phyloP scores from a whole-genome alignment of 2,113 vertebrate species.

The Amphiprion percula region DNA sequence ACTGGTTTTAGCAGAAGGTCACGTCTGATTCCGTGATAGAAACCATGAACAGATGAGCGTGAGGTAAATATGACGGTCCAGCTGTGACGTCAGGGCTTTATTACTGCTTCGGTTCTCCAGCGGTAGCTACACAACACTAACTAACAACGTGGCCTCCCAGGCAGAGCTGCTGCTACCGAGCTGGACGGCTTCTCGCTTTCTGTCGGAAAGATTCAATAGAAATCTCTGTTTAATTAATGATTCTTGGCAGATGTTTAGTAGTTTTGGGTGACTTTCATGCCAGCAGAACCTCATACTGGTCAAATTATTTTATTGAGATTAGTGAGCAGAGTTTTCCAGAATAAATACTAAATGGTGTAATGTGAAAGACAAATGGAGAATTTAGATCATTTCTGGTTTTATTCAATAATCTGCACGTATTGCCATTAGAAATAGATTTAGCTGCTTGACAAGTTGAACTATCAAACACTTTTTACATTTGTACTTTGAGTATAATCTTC shows the following conservation, averaged over 20 bases:
- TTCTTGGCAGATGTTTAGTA: neutral
- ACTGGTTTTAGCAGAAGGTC: slow-evolving; percentile 81
- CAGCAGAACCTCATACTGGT: too few relatives aligned
- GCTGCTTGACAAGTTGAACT: too few relatives aligned
- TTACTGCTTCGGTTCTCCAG: slow-evolving; percentile 62
- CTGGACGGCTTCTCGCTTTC: slow-evolving; percentile 68
- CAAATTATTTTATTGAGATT: too few relatives aligned
- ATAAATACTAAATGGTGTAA: too few relatives aligned
- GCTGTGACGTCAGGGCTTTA: slow-evolving; percentile 72
- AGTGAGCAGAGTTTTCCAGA: too few relatives aligned
- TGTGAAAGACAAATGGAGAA: too few relatives aligned
- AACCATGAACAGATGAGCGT: slow-evolving; percentile 75
- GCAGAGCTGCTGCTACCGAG: slow-evolving; percentile 69
- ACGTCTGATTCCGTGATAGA: slow-evolving; percentile 72
- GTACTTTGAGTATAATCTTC: too few relatives aligned
- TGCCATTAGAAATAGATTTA: too few relatives aligned
- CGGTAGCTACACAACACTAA: slow-evolving; percentile 71
- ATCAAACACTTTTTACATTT: too few relatives aligned
- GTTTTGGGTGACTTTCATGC: too few relatives aligned
- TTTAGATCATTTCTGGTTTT: too few relatives aligned
- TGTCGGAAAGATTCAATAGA: slow-evolving; percentile 9
- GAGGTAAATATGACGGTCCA: slow-evolving; percentile 71
- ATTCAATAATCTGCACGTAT: too few relatives aligned
- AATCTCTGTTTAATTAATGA: neutral
- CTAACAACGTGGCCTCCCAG: slow-evolving; percentile 76